A percentile compares a stretch with the other conserved stretches of the same genome.
Evolutionary conservation across 2,113 vertebrate species (phyloP).

Genomic region (Mirza zaza): DNA sequence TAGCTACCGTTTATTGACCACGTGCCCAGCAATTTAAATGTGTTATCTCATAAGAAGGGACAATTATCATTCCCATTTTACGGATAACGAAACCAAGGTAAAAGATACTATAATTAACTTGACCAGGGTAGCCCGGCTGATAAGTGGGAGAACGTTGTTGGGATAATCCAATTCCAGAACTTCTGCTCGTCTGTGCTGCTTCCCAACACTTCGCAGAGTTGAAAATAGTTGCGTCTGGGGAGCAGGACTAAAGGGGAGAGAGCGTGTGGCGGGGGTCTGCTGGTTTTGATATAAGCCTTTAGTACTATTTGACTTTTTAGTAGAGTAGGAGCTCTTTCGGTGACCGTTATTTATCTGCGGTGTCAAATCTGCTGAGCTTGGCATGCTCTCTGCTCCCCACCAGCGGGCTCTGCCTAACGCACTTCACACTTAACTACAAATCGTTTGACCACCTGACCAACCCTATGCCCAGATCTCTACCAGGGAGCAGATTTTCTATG

Average conservation of each 20-base stretch:
- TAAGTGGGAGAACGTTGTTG: neutral
- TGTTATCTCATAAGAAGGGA: neutral
- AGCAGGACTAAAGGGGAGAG: neutral
- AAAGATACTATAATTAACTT: slow-evolving; percentile 1
- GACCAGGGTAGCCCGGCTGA: neutral
- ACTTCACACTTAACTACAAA: slow-evolving; percentile 23
- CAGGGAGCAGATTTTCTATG: neutral
- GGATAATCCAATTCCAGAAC: neutral
- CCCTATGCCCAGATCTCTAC: neutral
- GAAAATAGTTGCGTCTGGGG: neutral
- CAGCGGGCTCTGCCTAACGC: neutral
- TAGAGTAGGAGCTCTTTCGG: neutral
- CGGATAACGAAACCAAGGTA: slow-evolving; percentile 35
- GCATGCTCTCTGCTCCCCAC: neutral
- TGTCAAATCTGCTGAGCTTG: slow-evolving; percentile 13
- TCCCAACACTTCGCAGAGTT: slow-evolving; percentile 3
- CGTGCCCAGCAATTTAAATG: neutral
- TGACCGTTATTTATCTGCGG: neutral
- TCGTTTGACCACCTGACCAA: slow-evolving; percentile 22
- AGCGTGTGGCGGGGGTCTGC: neutral
- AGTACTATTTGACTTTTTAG: slow-evolving; percentile 38
- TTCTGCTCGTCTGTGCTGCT: neutral
- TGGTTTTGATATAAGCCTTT: slow-evolving; percentile 22
- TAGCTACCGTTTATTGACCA: neutral
- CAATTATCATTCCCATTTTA: neutral